A percentile compares a stretch with the other conserved stretches of the same genome.
These are phyloP conservation scores for Periphyllus acericola DNA, from an alignment of 2,888 invertebrate genomes.

Conservation along the genomic window DNA sequence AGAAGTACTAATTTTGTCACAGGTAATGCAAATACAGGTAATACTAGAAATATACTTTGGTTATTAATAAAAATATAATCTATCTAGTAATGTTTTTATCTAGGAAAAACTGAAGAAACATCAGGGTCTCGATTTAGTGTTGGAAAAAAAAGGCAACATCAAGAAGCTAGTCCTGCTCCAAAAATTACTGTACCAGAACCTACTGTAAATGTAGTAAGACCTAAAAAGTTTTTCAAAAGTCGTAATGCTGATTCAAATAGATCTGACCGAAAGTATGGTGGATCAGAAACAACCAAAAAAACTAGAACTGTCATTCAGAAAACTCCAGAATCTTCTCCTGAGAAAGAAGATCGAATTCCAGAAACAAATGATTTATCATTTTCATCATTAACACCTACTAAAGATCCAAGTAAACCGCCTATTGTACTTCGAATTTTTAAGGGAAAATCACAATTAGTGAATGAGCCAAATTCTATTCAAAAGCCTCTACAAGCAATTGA, in stretches of 20 bases:
- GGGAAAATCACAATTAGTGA: constrained; percentile 69
- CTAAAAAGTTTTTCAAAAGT: constrained; percentile 91
- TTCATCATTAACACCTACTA: constrained; percentile 60
- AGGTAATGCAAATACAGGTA: constrained; percentile 64
- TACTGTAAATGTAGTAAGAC: constrained; percentile 66
- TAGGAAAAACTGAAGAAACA: constrained; percentile 62
- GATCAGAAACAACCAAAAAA: constrained; percentile 54
- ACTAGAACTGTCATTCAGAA: constrained; percentile 56
- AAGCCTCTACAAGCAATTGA: constrained; percentile 57
- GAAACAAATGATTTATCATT: constrained; percentile 57
- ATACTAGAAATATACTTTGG: constrained; percentile 16
- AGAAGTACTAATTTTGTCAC: constrained; percentile 73
- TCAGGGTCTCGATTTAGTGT: constrained; percentile 63
- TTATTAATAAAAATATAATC: constrained; percentile 34
- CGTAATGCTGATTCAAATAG: constrained; percentile 71
- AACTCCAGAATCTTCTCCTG: constrained; percentile 59
- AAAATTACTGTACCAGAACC: constrained; percentile 66
- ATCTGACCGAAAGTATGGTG: constrained; percentile 53
- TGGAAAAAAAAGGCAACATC: constrained; percentile 66
- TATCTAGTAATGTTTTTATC: constrained; percentile 8
- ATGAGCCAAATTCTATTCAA: constrained; percentile 60
- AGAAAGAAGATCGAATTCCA: constrained; percentile 55
- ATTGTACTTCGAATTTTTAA: constrained; percentile 90
- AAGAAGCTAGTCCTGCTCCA: constrained; percentile 70
- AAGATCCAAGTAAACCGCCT: constrained; percentile 74